Evolutionary conservation across 2,888 invertebrate genomes (phyloP), one percentile per base, ranked within the genome.

Genomic region (Euproctis similis): DNA sequence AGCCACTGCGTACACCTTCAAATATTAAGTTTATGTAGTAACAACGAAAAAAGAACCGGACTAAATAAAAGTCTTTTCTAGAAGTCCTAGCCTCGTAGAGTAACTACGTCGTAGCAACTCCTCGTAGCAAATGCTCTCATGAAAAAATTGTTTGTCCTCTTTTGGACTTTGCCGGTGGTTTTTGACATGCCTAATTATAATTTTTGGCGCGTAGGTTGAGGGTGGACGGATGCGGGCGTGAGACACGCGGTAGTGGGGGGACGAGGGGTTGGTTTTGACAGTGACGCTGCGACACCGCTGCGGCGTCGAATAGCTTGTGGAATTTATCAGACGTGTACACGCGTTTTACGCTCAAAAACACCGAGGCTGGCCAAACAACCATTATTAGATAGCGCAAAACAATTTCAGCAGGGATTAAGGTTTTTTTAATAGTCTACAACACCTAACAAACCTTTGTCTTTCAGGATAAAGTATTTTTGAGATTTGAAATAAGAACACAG

Each of bases 281-380:
- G 12, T 26, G 21, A 41, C 43, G 45, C 47, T 38, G 40, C 38
- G 47, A 43, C 43, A 49, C 35, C 45, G 42, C 13, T 17, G 42
- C 30, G 39, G 43, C 43, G 44, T 43, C 33, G 46, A 40, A 47
- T 57, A 47, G 47, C 59, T 62, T 58, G 55, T 55, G 58, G 43
- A 43, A 51, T 61, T 54, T 59, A 50, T 54, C 54, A 51, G 47
- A 39, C 54, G 56, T 55, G 40, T 42, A 52, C 61, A 53, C 59
- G 47, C 57, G 54, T 55, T 57, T 59, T 39, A 59, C 54, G 46
- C 47, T 41, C 43, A 40, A 42, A 38, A 46, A 53, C 57, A 39
- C 39, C 13, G 33, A 32, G 35, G 34, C 45, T 48, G 46, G 46
- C 42, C 49, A 58, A 49, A 53, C 55, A 50, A 50, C 42, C 36